Evolutionary conservation across 2,888 invertebrate genomes (phyloP).

Genomic region (Standfussiana lucernea): DNA sequence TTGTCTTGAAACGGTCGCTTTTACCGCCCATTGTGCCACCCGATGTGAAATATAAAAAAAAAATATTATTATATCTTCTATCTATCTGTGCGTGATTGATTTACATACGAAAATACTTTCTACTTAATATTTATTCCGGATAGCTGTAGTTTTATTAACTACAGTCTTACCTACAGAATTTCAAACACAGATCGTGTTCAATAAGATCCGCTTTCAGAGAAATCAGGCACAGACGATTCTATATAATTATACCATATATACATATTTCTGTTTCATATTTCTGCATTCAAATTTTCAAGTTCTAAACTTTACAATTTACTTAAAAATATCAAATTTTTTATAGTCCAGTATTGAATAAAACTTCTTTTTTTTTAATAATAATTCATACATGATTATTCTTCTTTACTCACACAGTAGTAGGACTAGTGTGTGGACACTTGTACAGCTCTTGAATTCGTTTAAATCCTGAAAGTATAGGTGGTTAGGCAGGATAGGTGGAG

Average conservation of each 20-base stretch:
- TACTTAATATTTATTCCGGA: not conserved
- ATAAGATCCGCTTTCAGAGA: conserved; percentile 19
- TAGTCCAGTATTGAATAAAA: not conserved
- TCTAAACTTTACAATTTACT: not conserved
- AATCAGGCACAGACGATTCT: not conserved
- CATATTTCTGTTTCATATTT: not conserved
- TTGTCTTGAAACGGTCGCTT: too few species aligned
- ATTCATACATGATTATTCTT: too few species aligned
- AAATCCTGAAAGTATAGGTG: not conserved
- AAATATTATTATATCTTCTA: too few species aligned
- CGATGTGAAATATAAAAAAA: too few species aligned
- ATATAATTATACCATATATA: too few species aligned
- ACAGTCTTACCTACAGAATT: not conserved
- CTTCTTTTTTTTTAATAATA: not conserved
- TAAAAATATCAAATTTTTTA: not conserved
- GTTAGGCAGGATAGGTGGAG: not conserved
- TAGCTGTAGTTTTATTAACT: not conserved
- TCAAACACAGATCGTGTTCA: not conserved
- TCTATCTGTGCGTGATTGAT: too few species aligned
- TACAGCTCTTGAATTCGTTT: not conserved
- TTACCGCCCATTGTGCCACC: too few species aligned
- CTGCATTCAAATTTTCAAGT: not conserved
- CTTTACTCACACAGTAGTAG: not conserved
- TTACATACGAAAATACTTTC: not conserved
- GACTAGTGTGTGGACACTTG: not conserved